Evolutionary conservation across 2,888 invertebrate genomes (phyloP).

Genomic region (Metellina segmentata): DNA sequence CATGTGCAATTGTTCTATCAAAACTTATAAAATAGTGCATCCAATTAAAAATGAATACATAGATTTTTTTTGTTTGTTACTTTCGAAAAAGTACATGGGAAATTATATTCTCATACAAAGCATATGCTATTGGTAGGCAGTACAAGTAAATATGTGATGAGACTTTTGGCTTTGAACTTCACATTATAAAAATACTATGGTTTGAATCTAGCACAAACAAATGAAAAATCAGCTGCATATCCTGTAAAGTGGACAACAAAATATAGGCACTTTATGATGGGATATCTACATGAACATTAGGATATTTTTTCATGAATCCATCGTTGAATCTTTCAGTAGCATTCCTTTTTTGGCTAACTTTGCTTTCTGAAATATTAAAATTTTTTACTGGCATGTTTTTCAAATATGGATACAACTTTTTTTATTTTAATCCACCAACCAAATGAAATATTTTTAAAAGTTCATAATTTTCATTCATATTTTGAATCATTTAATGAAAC

Average conservation of each 20-base stretch:
- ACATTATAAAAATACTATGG: constrained; percentile 51
- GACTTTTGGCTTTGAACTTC: constrained; percentile 1
- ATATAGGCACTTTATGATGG: constrained; percentile 69
- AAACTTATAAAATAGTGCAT: constrained; percentile 9
- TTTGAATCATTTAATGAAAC: too few relatives aligned
- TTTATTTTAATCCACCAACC: neutral
- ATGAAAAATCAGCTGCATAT: constrained; percentile 38
- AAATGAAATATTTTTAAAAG: neutral
- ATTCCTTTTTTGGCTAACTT: constrained; percentile 77
- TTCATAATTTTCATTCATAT: neutral
- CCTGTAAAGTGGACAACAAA: constrained; percentile 47
- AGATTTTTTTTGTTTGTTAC: neutral
- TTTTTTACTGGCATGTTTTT: neutral
- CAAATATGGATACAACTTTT: neutral
- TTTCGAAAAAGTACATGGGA: neutral
- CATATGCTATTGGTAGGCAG: neutral
- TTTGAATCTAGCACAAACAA: constrained; percentile 29
- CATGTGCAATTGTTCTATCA: neutral
- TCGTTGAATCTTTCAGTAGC: constrained; percentile 67
- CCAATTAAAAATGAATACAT: constrained; percentile 1
- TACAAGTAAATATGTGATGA: constrained; percentile 17
- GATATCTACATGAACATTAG: constrained; percentile 58
- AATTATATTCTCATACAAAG: neutral
- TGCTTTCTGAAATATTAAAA: constrained; percentile 66
- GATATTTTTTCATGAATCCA: constrained; percentile 59